Base-by-base conservation (phyloP, 2,888 invertebrate species). In the Allygus modestus region DNA sequence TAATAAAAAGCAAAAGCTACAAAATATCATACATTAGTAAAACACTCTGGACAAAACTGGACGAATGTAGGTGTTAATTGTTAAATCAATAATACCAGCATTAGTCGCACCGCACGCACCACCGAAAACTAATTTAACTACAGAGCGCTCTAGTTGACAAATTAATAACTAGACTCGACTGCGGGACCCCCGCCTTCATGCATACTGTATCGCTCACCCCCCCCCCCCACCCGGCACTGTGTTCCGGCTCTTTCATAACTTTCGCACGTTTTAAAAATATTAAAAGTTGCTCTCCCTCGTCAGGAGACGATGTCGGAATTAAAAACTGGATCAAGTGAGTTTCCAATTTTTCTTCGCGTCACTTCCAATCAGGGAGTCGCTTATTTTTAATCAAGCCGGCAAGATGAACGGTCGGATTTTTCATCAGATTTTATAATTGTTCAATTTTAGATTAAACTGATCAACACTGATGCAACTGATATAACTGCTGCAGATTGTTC, bases 241-340 rank as follows among this genome's bases (percentile, higher is more conserved):
- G 26, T 28, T 12, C 20, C 12, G 46, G 77, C 77, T 51, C 37
- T 79, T 77, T 31, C 79, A 37, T 79, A 79, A 79, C 58, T 79
- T 79, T 79, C n/a, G 33, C 54, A 58, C 79, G 58, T 58, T 79
- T 83, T 75, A 83, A 83, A 83, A 83, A 83, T 83, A 83, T 83
- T 83, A 83, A 83, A 83, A 83, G 83, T 83, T 28, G 28, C 75
- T 33, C 23, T 41, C 33, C 41, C 58, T 31, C 58, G 79, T 79
- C 37, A 17, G 58, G 46, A 46, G 28, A 46, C 77, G 51, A 9
- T 37, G 79, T 54, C 26, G 79, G 37, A 79, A 79, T 79, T 79
- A 79, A 79, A 79, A 79, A 79, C 79, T 79, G 79, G 33, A 79
- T 33, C 58, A 79, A 37, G 51, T n/a, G 79, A 51, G 79, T 58